phyloP scores from a whole-genome alignment of 2,113 vertebrate species.

The Himantopus leucocephalus region DNA sequence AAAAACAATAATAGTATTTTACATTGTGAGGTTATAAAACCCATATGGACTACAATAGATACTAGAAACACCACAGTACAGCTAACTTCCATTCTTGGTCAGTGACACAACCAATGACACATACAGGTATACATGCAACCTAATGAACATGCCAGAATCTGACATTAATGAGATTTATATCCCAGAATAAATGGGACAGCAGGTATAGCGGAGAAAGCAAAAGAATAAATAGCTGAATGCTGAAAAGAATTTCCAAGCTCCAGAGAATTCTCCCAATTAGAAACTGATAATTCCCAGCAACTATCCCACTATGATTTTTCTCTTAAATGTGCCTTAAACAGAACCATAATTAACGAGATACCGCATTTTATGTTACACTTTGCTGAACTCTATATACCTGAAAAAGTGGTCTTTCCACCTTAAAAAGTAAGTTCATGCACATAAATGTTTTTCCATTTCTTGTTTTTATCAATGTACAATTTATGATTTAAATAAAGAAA shows the following conservation, averaged over 20 bases:
- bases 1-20: not conserved
- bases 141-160: not conserved
- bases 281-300: not conserved
- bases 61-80: not conserved
- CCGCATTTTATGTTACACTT: not conserved
- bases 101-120: not conserved
- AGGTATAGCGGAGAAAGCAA: not conserved
- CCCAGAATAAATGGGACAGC: not conserved
- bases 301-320: not conserved
- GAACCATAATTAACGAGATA: not conserved
- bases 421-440: not conserved
- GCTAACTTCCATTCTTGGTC: not conserved
- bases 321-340: not conserved
- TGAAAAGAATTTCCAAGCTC: not conserved
- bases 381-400: not conserved
- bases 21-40: not conserved
- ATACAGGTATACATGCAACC: not conserved
- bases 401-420: not conserved
- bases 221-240: not conserved
- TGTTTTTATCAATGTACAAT: not conserved
- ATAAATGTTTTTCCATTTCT: not conserved
- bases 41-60: not conserved
- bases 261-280: not conserved
- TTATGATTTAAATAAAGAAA: not conserved
- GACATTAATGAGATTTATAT: not conserved